Percentiles rank a stretch among this genome's conserved stretches.
phyloP scores from a whole-genome alignment of 2,888 invertebrate species.

The Nyleta sp. region DNA sequence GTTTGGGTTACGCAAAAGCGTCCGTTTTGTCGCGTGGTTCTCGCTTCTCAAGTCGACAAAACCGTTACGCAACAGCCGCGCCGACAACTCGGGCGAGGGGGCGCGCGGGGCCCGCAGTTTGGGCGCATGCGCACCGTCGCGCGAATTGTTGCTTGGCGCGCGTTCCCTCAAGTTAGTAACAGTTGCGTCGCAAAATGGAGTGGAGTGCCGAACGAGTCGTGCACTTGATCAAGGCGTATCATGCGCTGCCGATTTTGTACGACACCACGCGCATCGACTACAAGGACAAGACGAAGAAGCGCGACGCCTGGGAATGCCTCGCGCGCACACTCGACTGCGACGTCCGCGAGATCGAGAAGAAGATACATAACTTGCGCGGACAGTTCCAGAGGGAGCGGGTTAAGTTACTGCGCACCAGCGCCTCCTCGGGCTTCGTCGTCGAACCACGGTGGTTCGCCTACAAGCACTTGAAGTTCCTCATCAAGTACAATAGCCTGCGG shows the following conservation, averaged over 20 bases:
- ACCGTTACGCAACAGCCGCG: conserved; percentile 54
- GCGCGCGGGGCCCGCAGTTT: conserved; percentile 13
- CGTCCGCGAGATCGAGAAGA: conserved; percentile 56
- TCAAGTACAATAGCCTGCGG: conserved; percentile 47
- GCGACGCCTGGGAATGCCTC: conserved; percentile 47
- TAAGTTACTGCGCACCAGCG: conserved; percentile 49
- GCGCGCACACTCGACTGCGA: conserved; percentile 55
- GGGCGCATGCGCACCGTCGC: conserved; percentile 41
- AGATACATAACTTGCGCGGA: conserved; percentile 58
- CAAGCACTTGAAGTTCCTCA: conserved; percentile 54
- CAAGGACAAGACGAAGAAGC: conserved; percentile 55
- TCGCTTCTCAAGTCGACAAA: conserved; percentile 36
- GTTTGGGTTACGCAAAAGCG: conserved; percentile 33
- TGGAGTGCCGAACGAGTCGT: conserved; percentile 55
- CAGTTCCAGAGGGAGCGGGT: conserved; percentile 55
- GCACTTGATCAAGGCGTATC: conserved; percentile 47
- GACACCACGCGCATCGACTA: conserved; percentile 57
- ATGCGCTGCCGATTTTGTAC: conserved; percentile 53
- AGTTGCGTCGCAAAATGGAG: conserved; percentile 61
- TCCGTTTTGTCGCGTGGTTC: conserved; percentile 41
- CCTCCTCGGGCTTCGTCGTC: conserved; percentile 48
- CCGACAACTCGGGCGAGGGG: conserved; percentile 7
- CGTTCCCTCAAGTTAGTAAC: conserved; percentile 54
- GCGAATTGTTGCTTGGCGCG: conserved; percentile 44
- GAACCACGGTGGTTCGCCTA: conserved; percentile 61